Conservation (phyloP, 1,140 invertebrate genomes). For the Hyles vespertilio region DNA sequence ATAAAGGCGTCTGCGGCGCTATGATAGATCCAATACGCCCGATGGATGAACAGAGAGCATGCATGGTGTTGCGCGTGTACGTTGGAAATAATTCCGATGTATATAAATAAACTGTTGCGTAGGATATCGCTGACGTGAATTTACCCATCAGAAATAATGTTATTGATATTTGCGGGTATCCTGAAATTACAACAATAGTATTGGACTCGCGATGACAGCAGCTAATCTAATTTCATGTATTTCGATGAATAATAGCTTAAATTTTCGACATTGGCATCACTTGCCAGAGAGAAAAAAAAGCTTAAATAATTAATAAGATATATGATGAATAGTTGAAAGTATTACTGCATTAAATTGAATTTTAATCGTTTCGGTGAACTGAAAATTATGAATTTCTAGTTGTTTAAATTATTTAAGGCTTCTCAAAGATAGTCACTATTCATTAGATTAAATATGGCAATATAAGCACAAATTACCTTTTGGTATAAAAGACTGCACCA, state of each 20-base stretch:
- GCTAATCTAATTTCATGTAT: no score
- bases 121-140: slow-evolving; percentile 77
- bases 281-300: no score
- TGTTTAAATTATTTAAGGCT: no score
- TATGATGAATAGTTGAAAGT: no score
- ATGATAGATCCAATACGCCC: slow-evolving; percentile 82
- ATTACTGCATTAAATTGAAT: no score
- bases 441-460: not conserved
- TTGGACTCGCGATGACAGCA: no score
- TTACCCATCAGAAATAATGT: slow-evolving; percentile 75
- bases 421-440: no score
- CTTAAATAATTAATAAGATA: no score
- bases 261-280: no score
- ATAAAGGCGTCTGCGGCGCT: slow-evolving; percentile 78
- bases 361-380: no score
- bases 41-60: slow-evolving; percentile 80
- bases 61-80: slow-evolving; percentile 78
- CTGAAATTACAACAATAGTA: slow-evolving; percentile 6
- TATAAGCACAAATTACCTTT: slow-evolving; percentile 10
- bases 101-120: slow-evolving; percentile 79
- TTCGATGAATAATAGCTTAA: no score
- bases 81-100: slow-evolving; percentile 83
- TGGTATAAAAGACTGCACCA: slow-evolving; percentile 12
- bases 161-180: slow-evolving; percentile 12
- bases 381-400: no score